Conservation (phyloP, 2,797 vertebrate genomes). For the Pampus argenteus region DNA sequence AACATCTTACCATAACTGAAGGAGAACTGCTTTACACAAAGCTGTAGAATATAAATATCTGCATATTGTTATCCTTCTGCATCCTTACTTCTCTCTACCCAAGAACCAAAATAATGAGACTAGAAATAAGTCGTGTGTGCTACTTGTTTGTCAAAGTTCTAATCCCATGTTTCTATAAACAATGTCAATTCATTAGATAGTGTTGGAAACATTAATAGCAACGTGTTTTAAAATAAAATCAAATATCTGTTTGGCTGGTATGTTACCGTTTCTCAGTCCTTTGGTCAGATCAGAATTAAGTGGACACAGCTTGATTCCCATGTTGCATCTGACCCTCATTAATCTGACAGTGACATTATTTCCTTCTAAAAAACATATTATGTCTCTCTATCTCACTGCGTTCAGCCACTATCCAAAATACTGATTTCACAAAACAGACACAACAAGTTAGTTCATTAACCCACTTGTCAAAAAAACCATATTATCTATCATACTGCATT, state of each 20-base stretch:
- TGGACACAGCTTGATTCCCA: neutral
- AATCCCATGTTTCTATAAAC: neutral
- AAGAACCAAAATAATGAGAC: neutral
- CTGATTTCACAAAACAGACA: conserved; percentile 29
- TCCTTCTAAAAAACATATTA: neutral
- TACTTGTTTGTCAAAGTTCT: neutral
- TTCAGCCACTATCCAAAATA: conserved; percentile 17
- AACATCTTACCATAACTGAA: neutral
- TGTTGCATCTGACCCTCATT: neutral
- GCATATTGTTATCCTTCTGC: too few species aligned
- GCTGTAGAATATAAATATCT: neutral
- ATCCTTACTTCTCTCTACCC: too few species aligned
- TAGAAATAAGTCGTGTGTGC: neutral
- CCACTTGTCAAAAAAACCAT: conserved; percentile 39
- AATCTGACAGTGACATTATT: neutral
- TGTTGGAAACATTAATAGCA: neutral
- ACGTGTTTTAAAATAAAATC: neutral
- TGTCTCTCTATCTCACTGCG: neutral
- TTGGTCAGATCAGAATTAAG: neutral
- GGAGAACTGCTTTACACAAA: neutral
- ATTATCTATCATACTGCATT: conserved; percentile 62
- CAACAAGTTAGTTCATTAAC: conserved; percentile 39
- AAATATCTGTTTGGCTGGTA: neutral
- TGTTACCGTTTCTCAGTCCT: neutral
- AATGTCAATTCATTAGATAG: too few species aligned